Evolutionary conservation across 2,888 invertebrate genomes (phyloP), one percentile per base, ranked within the genome.

Genomic region (Ormyrus thymus): DNA sequence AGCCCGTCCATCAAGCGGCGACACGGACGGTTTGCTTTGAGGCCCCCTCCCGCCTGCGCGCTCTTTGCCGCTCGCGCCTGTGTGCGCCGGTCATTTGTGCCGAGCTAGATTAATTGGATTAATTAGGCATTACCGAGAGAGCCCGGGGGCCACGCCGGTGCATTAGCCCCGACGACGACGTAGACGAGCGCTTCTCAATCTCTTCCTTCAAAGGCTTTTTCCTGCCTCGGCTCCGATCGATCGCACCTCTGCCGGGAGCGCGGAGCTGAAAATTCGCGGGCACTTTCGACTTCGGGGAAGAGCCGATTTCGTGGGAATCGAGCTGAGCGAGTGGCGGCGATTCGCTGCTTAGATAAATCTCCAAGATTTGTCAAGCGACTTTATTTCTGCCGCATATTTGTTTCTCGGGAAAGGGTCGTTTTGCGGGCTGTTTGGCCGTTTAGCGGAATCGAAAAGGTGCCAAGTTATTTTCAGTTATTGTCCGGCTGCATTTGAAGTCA

Each of bases 31-130:
- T 73, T 69, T 71, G 68, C 77, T 81, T 73, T 76, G 72, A 76
- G 62, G 50, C 56, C 48, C 58, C 50, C 56, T 43, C 69, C 46
- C 53, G 43, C 43, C 50, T 48, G 58, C 50, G n/a, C 15, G n/a
- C 72, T 72, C 53, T 56, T 58, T 15, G 45, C 55, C 48, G 79
- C 70, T 13, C 43, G 10, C 55, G 72, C 83, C 29, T 29, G 29
- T 29, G 29, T 29, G 83, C 86, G 85, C 85, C 4, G 89, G 89
- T 89, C 89, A 89, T 90, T 90, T 90, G 87, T 89, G 88, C 87
- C 86, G 83, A 86, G 86, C 87, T 89, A 89, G 89, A 90, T 90
- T 90, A 89, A 89, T 89, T 90, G 88, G 90, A 89, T 90, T 90
- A 90, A 90, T 90, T 90, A 89, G 89, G 87, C 87, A 90, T 89